Conservation (phyloP, 2,888 invertebrate genomes). For the Nasonovia ribisnigri region DNA sequence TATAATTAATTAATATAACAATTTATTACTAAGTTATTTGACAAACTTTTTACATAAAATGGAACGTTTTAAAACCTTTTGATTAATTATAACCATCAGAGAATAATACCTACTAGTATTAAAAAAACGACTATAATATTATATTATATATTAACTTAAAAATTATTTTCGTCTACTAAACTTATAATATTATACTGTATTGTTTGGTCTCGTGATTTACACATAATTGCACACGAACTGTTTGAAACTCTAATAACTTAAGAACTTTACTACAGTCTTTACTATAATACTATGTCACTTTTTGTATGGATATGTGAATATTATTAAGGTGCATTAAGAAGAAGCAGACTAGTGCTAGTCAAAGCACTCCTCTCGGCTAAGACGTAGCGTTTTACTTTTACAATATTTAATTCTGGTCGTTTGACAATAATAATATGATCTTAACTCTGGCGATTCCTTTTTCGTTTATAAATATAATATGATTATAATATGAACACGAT, state of each 20-base stretch:
- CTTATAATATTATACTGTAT: neutral
- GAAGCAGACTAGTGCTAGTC: neutral
- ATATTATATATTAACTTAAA: neutral
- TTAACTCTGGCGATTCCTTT: neutral
- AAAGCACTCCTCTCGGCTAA: neutral
- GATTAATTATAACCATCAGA: neutral
- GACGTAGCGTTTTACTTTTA: neutral
- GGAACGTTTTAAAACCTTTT: neutral
- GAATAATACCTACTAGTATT: neutral
- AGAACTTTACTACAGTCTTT: neutral
- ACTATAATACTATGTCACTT: neutral
- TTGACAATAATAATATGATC: neutral
- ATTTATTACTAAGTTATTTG: neutral
- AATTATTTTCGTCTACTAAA: neutral
- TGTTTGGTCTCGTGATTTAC: neutral
- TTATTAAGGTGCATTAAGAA: neutral
- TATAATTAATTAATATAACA: neutral
- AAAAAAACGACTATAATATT: neutral
- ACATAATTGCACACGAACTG: neutral
- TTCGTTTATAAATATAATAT: neutral
- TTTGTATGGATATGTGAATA: neutral
- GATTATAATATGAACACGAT: neutral
- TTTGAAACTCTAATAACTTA: neutral
- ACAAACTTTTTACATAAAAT: constrained; percentile 24
- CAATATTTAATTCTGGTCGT: neutral